Evolutionary conservation across 2,888 invertebrate species (phyloP), one percentile per base, ranked within the genome.

Genomic region (Lepidochitona cinerea): DNA sequence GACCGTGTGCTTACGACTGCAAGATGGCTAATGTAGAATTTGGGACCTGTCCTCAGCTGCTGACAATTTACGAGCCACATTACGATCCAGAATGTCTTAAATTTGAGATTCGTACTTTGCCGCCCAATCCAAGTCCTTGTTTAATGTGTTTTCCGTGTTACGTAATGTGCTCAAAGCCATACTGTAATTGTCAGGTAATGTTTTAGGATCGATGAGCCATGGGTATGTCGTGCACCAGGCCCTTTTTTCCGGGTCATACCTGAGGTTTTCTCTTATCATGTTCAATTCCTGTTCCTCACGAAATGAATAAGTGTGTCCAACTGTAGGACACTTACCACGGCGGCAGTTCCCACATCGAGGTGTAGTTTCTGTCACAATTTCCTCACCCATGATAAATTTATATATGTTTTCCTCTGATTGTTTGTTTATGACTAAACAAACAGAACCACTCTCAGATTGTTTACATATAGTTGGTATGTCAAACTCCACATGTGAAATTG

Each of bases 221-320:
- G 72, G 67, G 23, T 72, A 59, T 18, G 36, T 72, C n/a, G 68
- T 68, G n/a, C n/a, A 52, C 72, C 67, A 72, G 23, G 32, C n/a
- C 32, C 33, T 33, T 29, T 33, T 33, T 0, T 32, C 68, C 26
- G 18, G n/a, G 29, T 72, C 72, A 52, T 52, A 68, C 0, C 18
- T 3, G 18, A 72, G 36, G 33, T 72, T 72, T 7, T 35, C 35
- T 18, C 35, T n/a, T 23, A 68, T 52, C 37, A 69, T 59, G 6
- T 52, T 1, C 3, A 72, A 41, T n/a, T 72, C 67, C 35, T 72
- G 72, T 23, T 67, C 72, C 36, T 72, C 72, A 52, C 52, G 35
- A 33, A 72, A 72, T 23, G 72, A 35, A 72, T 41, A 69, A n/a
- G 72, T 72, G 35, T 72, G 72, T 2, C 72, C 72, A 18, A 66